Conservation (phyloP, 2,113 vertebrate species). For the Campylomormyrus tamandua region DNA sequence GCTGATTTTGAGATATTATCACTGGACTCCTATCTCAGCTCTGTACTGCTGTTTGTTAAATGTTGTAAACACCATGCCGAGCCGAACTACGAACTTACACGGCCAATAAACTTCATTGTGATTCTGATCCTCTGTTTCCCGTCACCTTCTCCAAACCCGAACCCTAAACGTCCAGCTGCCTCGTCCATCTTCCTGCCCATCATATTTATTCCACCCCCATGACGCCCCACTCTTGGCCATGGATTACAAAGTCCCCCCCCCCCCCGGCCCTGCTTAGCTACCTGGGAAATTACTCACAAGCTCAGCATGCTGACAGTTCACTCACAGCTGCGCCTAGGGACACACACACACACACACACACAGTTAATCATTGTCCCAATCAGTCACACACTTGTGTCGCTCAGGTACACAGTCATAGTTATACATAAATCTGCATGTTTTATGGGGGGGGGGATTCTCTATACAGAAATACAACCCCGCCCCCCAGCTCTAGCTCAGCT, state of each 20-base stretch:
- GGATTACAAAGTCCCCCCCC: neutral
- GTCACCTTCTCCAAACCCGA: neutral
- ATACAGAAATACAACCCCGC: neutral
- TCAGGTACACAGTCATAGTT: neutral
- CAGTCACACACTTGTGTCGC: neutral
- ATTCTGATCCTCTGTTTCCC: neutral
- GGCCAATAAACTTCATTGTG: neutral
- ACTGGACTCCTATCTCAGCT: neutral
- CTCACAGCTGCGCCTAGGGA: conserved; percentile 7
- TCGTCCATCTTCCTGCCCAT: neutral
- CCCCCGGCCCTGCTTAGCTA: neutral
- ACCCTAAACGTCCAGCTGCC: neutral
- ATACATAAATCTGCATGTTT: neutral
- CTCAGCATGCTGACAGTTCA: neutral
- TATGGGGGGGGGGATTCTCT: neutral
- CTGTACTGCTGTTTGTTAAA: neutral
- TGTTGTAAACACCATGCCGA: neutral
- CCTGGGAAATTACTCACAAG: neutral
- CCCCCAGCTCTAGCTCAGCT: neutral
- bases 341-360: neutral
- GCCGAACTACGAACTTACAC: neutral
- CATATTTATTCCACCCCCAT: neutral
- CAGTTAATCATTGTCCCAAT: neutral
- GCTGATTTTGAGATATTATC: neutral
- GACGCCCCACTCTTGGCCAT: neutral